Evolutionary conservation across 2,888 invertebrate species (phyloP).

Genomic region (Pyralis farinalis): DNA sequence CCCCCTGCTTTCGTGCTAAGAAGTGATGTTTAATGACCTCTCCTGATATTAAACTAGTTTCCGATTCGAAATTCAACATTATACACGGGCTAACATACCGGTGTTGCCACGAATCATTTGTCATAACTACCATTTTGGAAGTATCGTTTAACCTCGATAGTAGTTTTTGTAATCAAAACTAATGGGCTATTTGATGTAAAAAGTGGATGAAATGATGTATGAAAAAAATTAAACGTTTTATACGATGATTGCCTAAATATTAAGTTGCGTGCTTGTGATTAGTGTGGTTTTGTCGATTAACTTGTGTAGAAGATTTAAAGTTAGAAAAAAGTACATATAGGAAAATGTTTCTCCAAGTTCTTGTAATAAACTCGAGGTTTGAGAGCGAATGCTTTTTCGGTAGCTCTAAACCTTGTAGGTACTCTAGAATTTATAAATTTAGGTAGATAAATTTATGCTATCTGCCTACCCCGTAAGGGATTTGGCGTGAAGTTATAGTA

Average conservation of each 20-base stretch:
- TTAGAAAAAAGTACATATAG: background rate
- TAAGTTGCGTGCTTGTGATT: slow-evolving; percentile 2
- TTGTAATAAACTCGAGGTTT: too few species aligned
- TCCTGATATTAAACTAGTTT: slow-evolving; percentile 3
- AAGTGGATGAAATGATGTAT: slow-evolving; percentile 3
- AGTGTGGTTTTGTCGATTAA: slow-evolving; percentile 3
- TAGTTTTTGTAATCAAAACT: slow-evolving; percentile 21
- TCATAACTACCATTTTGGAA: slow-evolving; percentile 27
- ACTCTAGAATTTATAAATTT: too few species aligned
- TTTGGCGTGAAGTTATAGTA: too few species aligned
- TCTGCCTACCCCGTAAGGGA: too few species aligned
- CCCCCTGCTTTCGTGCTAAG: slow-evolving; percentile 27
- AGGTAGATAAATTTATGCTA: too few species aligned
- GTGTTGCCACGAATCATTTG: slow-evolving; percentile 19
- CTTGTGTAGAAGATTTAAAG: background rate
- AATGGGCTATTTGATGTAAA: slow-evolving; percentile 14
- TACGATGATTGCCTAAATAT: slow-evolving; percentile 5
- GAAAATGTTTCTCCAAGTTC: background rate
- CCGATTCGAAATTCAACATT: slow-evolving; percentile 5
- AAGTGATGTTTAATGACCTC: slow-evolving; percentile 15
- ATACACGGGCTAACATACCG: background rate
- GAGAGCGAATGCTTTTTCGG: too few species aligned
- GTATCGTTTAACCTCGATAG: slow-evolving; percentile 17
- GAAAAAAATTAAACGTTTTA: slow-evolving; percentile 6
- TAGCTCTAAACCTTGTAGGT: too few species aligned